These are phyloP conservation scores for Parnassius apollo DNA, from an alignment of 2,888 invertebrate species.

Conservation along the genomic window DNA sequence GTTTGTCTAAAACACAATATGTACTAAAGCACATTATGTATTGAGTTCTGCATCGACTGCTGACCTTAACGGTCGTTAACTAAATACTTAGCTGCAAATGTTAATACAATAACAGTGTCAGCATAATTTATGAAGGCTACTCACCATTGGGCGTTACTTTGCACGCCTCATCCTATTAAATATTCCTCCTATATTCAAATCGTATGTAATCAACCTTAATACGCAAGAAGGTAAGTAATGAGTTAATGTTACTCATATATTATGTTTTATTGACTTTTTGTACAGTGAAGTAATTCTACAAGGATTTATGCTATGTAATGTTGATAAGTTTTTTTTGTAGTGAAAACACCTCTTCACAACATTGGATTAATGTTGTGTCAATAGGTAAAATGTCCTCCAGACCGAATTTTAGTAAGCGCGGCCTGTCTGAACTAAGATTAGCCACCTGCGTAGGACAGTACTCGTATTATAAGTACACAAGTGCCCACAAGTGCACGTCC, in stretches of 20 bases:
- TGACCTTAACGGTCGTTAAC: slow-evolving; percentile 9
- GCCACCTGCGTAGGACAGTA: too few relatives aligned
- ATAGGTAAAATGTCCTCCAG: too few relatives aligned
- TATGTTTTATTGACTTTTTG: background rate
- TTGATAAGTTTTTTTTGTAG: slow-evolving; percentile 1
- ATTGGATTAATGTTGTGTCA: too few relatives aligned
- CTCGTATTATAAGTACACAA: too few relatives aligned
- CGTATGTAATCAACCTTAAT: slow-evolving; percentile 14
- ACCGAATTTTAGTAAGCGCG: too few relatives aligned
- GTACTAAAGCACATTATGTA: too few relatives aligned
- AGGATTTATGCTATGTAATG: slow-evolving; percentile 8
- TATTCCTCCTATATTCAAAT: slow-evolving; percentile 23
- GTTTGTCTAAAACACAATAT: too few relatives aligned
- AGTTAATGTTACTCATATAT: background rate
- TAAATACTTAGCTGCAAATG: background rate
- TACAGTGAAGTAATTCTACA: slow-evolving; percentile 9
- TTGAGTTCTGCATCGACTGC: background rate
- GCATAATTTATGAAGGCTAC: slow-evolving; percentile 8
- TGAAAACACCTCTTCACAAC: too few relatives aligned
- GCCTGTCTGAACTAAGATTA: too few relatives aligned
- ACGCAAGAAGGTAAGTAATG: slow-evolving; percentile 1
- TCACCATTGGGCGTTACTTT: slow-evolving; percentile 14
- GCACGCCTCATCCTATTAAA: slow-evolving; percentile 18
- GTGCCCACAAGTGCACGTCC: too few relatives aligned
- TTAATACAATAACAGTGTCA: background rate